phyloP scores from a whole-genome alignment of 1,140 invertebrate species.

The Cyclina sinensis region DNA sequence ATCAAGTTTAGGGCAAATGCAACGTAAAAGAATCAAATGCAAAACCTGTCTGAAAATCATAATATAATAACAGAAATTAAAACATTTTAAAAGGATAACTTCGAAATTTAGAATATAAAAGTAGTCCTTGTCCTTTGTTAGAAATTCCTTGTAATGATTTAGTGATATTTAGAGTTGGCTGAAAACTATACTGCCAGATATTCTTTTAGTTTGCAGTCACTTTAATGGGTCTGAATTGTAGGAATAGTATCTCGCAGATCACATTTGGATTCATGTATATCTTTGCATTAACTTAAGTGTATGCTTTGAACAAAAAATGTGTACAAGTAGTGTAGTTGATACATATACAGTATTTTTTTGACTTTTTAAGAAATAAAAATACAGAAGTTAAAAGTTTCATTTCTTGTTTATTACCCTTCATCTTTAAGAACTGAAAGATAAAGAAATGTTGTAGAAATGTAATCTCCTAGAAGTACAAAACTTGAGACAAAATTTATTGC shows the following conservation, averaged over 20 bases:
- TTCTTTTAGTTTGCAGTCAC: not conserved
- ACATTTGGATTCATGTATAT: not conserved
- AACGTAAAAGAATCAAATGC: too few species aligned
- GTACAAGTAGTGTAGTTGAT: slow-evolving; percentile 36
- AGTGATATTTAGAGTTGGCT: not conserved
- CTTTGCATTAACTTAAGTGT: slow-evolving; percentile 16
- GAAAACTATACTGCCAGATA: slow-evolving; percentile 24
- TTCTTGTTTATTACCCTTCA: not conserved
- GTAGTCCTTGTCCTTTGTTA: too few species aligned
- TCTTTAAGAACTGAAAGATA: too few species aligned
- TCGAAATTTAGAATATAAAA: too few species aligned
- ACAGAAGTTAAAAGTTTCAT: not conserved
- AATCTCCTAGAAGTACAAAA: too few species aligned
- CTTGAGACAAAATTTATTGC: too few species aligned
- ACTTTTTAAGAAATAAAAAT: slow-evolving; percentile 48
- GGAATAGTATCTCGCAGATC: not conserved
- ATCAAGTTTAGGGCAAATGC: too few species aligned
- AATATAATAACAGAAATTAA: too few species aligned
- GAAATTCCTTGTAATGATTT: not conserved
- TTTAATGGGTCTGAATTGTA: not conserved
- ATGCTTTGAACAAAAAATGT: slow-evolving; percentile 33
- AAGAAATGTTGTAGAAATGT: too few species aligned
- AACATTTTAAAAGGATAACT: too few species aligned
- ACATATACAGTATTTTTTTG: slow-evolving; percentile 44
- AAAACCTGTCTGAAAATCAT: too few species aligned